Base-by-base conservation (phyloP, 1,140 invertebrate genomes). In the Thrips palmi region DNA sequence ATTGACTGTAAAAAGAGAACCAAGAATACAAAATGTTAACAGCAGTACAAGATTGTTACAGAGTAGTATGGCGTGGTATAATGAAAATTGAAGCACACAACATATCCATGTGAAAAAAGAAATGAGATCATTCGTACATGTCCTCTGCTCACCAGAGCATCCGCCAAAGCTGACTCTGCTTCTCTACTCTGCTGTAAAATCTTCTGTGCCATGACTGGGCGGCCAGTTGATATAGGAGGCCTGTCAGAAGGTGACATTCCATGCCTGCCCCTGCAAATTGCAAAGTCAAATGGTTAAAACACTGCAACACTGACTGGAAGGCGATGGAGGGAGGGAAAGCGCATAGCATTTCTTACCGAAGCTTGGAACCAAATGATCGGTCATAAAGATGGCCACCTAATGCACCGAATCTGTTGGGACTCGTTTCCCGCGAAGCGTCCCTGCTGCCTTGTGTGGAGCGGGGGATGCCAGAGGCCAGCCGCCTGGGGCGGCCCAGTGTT, bases 141-240 rank as follows among this genome's bases (percentile, higher is more conserved):
- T n/a, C n/a, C n/a, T n/a, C n/a, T n/a, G 56, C 55, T 61, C 50
- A 74, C 77, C 45, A 82, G 55, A 31, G 74, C 78, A 61, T 81
- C 77, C 8, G 77, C 78, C 21, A 87, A 52, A 1, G 78, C 73
- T 36, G 69, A 74, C 59, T 93, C 88, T 0, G 86, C 83, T 56
- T 92, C 87, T n/a, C 79, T 63, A 29, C 79, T 85, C 49, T 87
- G 84, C 42, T 84, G 77, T 24, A 93, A 57, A 43, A 91, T 76
- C 36, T 80, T 73, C 42, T 89, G 77, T 0, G 82, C 75, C 58
- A 80, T 70, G 1, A 79, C 69, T 23, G 67, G 75, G 52, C 63
- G 65, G 25, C 45, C 38, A 17, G 46, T 45, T 40, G 52, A 62
- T 28, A 52, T 52, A 14, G 59, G 57, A 17, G 65, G 65, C 25